Base-by-base conservation (phyloP, 2,888 invertebrate genomes). In the Athalia rosae region DNA sequence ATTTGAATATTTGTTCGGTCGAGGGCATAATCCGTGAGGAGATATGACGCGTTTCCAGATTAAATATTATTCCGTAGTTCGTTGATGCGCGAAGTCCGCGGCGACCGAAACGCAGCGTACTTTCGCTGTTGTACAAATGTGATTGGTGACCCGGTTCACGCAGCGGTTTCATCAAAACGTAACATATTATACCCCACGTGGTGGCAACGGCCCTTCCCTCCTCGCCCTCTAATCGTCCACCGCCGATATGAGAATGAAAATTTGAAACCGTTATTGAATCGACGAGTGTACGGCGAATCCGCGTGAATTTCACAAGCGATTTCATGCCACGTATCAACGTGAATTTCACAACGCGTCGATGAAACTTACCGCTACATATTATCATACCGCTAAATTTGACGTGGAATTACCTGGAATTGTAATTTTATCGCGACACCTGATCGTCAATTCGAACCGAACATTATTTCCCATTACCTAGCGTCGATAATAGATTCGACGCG, bases 121-220 rank as follows among this genome's bases (percentile, higher is more conserved):
- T 71, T 71, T 58, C 58, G 50, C 58, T 9, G 43, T 71, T 56
- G 28, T 28, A 71, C 71, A 56, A 71, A 58, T 58, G 43, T 71
- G 71, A 58, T 71, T 45, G 58, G 43, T 71, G 71, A 71, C 71
- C 71, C 71, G 71, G 71, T 71, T n/a, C n/a, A n/a, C 9, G 45
- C 13, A 58, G 56, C 56, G 56, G 58, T 71, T 71, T 45, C 58
- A 71, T 71, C 9, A 71, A 71, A 71, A 58, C 58, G 43, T 58
- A 58, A 71, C 71, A 58, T 71, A 58, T 58, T 71, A 58, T 71
- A 58, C 58, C 47, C 15, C 43, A 45, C 50, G 45, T 45, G 71
- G 58, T 67, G 58, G 43, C 43, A 58, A 15, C 13, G 45, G 58
- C 53, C 9, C 9, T 11, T n/a, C 9, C 53, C 53, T 9, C 7